Evolutionary conservation across 2,888 invertebrate species (phyloP), one percentile per base, ranked within the genome.

Genomic region (Parochlus steinenii): DNA sequence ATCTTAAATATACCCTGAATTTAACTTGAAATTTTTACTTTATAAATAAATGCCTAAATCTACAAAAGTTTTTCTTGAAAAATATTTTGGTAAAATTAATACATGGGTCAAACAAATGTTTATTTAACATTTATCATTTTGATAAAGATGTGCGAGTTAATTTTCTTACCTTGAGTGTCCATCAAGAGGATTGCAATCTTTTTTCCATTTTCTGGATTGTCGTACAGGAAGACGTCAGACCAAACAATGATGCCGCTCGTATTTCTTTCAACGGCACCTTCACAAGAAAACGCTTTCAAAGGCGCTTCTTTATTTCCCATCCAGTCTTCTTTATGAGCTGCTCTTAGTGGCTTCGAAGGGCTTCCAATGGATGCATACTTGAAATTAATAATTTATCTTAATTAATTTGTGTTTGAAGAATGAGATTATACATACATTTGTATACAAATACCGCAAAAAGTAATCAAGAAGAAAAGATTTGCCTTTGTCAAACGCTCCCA

Each of bases 151-250:
- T n/a, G n/a, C n/a, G n/a, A n/a, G n/a, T n/a, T n/a, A n/a, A n/a
- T n/a, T n/a, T n/a, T n/a, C n/a, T n/a, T n/a, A 14, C 35, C 35
- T 37, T 39, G 39, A 11, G 37, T 39, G 15, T 39, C 39, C 33
- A 39, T 37, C 5, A 39, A 19, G 15, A 33, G 31, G 14, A 39
- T 33, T 12, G 35, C 37, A 12, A 37, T n/a, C 17, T 35, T 35
- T 19, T 36, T 36, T n/a, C 36, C 39, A 15, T 33, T 33, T 19
- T 23, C 15, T 20, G 28, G 29, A 8, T 16, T 8, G 11, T 25
- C 33, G 15, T 31, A 24, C 11, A 29, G 35, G 23, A 37, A 39
- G n/a, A 39, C 27, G 11, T 39, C 37, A n/a, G 36, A 29, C 39
- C 39, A 39, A 19, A 39, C 22, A 14, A 31, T 29, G 8, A 39